Base-by-base conservation (phyloP, 2,113 vertebrate genomes). In the Hemiprocne comata region DNA sequence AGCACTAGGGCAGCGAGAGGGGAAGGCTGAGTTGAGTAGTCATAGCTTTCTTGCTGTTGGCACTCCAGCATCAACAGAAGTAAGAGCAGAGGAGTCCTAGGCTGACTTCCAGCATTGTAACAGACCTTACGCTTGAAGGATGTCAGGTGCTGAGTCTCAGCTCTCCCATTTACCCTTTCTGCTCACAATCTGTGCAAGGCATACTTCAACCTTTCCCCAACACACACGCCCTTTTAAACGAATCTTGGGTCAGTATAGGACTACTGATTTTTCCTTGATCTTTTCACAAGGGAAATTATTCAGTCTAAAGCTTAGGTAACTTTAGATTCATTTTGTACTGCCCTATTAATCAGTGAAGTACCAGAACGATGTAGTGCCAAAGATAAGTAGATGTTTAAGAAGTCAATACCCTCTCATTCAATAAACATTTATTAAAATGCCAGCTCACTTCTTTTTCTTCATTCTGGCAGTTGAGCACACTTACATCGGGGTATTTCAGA, bases 101-200 rank as follows among this genome's bases (percentile, higher is more conserved):
- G 75, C 95, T 91, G 87, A 79, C 93, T 95, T 94, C 92, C 93
- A 96, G 90, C 61, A 80, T 28, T 78, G 51, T 48, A 91, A 72
- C 72, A 93, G 64, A 93, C 34, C 38, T 71, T 50, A 71, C 1
- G 0, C 18, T 38, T 88, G 65, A 80, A 80, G 60, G 40, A 77
- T 74, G 51, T 88, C 92, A 90, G 82, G 69, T 93, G 60, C 48
- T 44, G 67, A 85, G 21, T 54, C 51, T 87, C 78, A 48, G 72
- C 42, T 88, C 60, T 85, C 48, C 10, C 26, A 48, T 71, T 93
- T 77, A 91, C 85, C 23, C 60, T 87, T 95, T 83, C 78, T 5
- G 20, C 51, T 93, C 67, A 54, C 3, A 10, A 29, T 60, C 62
- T 73, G 29, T 55, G 34, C 65, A 83, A 90, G 64, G 64, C 38